Conservation (phyloP, 2,888 invertebrate genomes). For the Rhogogaster chlorosoma region DNA sequence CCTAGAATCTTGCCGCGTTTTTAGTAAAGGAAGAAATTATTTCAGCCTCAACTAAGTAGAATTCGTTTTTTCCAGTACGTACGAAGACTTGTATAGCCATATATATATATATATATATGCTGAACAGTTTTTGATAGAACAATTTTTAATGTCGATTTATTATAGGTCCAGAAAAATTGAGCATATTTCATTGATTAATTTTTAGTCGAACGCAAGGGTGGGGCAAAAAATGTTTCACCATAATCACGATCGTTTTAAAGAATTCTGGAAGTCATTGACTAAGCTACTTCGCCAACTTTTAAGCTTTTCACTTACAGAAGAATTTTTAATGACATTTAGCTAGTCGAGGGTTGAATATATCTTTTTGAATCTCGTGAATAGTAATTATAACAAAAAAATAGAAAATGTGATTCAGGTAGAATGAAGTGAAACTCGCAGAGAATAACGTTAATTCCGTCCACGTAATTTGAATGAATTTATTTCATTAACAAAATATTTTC, state of each 20-base stretch:
- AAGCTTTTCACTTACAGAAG: background rate
- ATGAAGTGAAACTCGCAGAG: background rate
- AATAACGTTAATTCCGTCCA: background rate
- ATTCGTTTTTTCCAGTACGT: background rate
- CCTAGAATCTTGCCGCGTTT: slow-evolving; percentile 1
- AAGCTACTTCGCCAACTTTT: background rate
- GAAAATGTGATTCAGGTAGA: background rate
- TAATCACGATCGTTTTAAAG: background rate
- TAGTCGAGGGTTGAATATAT: background rate
- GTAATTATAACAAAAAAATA: background rate
- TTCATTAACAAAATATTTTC: slow-evolving; percentile 20
- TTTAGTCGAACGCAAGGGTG: background rate
- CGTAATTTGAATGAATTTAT: slow-evolving; percentile 28
- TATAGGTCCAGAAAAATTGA: too few relatives aligned
- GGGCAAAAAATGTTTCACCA: background rate
- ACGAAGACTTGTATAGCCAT: too few relatives aligned
- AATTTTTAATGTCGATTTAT: too few relatives aligned
- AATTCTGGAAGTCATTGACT: background rate
- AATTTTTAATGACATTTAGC: background rate
- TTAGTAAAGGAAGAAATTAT: background rate
- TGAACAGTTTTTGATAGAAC: too few relatives aligned
- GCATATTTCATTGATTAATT: too few relatives aligned
- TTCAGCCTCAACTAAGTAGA: background rate
- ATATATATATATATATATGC: too few relatives aligned
- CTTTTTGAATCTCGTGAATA: background rate